Evolutionary conservation across 2,797 vertebrate genomes (phyloP), one percentile per base, ranked within the genome.

Genomic region (Falco rusticolus): DNA sequence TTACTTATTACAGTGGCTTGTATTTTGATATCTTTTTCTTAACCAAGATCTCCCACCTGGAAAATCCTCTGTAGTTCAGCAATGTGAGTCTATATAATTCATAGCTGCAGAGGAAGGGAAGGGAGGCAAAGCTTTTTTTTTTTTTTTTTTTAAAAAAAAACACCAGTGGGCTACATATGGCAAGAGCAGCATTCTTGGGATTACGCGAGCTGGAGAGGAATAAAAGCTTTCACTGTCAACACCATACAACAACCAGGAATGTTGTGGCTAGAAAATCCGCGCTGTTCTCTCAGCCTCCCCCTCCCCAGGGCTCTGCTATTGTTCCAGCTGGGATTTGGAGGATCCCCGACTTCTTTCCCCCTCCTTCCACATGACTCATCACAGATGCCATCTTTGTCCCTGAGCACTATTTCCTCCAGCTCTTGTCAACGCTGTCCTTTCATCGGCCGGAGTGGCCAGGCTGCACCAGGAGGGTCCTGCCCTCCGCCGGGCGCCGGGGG

Each of bases 21-120:
- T 93, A 72, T 89, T 96, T 92, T 22, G 21, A 82, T 77, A 76
- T 70, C 85, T 94, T 97, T 95, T 92, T 83, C 92, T 89, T 76
- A 95, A 96, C 91, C 93, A 59, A 45, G 56, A 90, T 92, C 87
- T 89, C 91, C 94, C 94, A 97, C 96, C 94, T 97, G 97, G 97
- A 96, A 97, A 97, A 96, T 51, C 88, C 95, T 97, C 96, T 96
- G 94, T 51, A 96, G 94, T 96, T 97, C 96, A 96, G 95, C 76
- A 90, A 79, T 64, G 72, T 13, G 57, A 69, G 75, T 89, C 90
- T 94, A 28, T 79, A 63, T 97, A 95, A 98, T 89, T 97, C 96
- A 95, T 84, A 93, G 97, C 92, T 91, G 91, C 93, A 84, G 93
- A 90, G 95, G 92, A 90, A 93, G 70, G 78, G 90, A 94, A 94